Base-by-base conservation (phyloP, 2,113 vertebrate species). In the Hypomesus transpacificus region DNA sequence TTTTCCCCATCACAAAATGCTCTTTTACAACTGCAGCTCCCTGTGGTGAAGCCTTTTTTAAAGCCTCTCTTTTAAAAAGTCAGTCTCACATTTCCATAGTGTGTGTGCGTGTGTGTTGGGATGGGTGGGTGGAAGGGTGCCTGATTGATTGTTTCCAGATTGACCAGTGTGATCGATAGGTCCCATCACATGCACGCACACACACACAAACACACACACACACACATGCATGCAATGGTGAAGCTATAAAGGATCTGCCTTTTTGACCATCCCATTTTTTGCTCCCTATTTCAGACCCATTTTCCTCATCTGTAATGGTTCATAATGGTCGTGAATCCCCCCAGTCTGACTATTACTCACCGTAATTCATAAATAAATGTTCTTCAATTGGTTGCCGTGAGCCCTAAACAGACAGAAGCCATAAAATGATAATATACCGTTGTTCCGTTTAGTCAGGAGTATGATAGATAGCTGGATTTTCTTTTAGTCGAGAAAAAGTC, bases 71-170 rank as follows among this genome's bases (percentile, higher is more conserved):
- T 17, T 57, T 7, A 57, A 57, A 57, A 53, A 53, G 52, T 17
- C 16, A 57, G 14, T 16, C 59, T 26, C 59, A 61, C 22, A 61
- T 22, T 61, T 26, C 59, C 13, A 26, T 61, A 17, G 70, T 66
- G 11, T 62, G 57, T n/a, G 57, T 31, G 11, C 66, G 57, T n/a
- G 57, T 24, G 51, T 16, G 59, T 57, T 75, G 14, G 39, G 39
- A 57, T 79, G 79, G 54, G 76, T 73, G 69, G 72, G 74, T 75
- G 73, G 66, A 79, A 67, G 76, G 73, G 80, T 66, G 80, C 70
- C 53, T 71, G 68, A 91, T 89, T 77, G 86, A 90, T 91, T 83
- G 74, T 80, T 83, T 79, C 78, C 84, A 79, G 75, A 84, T 68
- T 81, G 85, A 84, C 76, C 70, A 52, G 46, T 50, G 51, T 28